Base-by-base conservation (phyloP, 2,113 vertebrate genomes). In the Microtus pennsylvanicus region DNA sequence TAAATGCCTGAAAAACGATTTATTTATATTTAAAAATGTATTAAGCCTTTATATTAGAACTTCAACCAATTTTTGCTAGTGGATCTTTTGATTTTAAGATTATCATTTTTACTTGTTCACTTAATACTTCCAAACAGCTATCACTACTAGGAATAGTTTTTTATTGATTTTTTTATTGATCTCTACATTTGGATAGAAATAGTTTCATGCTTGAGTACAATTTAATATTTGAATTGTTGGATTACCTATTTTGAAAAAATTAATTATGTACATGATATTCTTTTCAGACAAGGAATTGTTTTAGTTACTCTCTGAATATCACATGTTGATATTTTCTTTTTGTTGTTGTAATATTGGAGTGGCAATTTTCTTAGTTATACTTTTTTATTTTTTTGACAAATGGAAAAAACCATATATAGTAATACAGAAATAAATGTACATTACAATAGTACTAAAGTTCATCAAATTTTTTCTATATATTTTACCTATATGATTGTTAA, bases 41-140 rank as follows among this genome's bases (percentile, higher is more conserved):
- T 72, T 82, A 13, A 67, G 78, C 10, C 7, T 93, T 92, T 75
- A 50, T 0, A 78, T 96, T 65, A 88, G 55, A 93, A 83, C 2
- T 42, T 89, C 47, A 91, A 89, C 13, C 7, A 14, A 2, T 33
- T 14, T 94, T 93, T 94, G 78, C 7, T 95, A 86, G 28, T 55
- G 10, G 47, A 78, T 72, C 9, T 77, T 96, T 94, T 78, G 65
- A 77, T 81, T 96, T 93, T 80, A 63, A 78, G 28, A 78, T 81
- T 95, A 42, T 78, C 3, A 81, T 85, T 11, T 87, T 90, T 9
- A 77, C 22, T 45, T 19, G 70, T 95, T 81, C 47, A 30, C 11
- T 47, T 67, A n/a, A 50, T 76, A 70, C 50, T 89, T 95, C 22
- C 22, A 85, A 21, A 86, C 74, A 55, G 21, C 85, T 90, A 76